Base-by-base conservation (phyloP, 2,888 invertebrate species). In the Orthosia cruda region DNA sequence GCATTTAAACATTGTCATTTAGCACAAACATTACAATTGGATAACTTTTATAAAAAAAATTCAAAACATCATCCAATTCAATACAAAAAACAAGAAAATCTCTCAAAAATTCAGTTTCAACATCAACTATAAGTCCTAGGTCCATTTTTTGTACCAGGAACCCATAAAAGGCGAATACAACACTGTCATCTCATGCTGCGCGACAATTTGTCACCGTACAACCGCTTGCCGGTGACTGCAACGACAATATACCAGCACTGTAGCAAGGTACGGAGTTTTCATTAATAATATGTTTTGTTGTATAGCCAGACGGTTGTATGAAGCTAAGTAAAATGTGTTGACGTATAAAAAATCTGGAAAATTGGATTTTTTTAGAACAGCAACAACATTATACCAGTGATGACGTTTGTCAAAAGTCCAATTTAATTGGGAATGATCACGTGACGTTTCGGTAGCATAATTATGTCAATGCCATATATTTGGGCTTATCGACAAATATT, bases 121-220 rank as follows among this genome's bases (percentile, higher is more conserved):
- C 47, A 64, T 49, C 26, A 70, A 26, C 59, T 26, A 26, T 26
- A 54, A 45, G 12, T 59, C 12, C 50, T 55, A n/a, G 20, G 18
- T 52, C 18, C 57, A 76, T 63, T 73, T 85, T 73, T 71, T 71
- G 59, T 63, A 72, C 74, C 77, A 71, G 68, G 61, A 71, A 47
- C 61, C 74, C 66, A 83, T 83, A 73, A 79, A 85, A 83, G 62
- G 84, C 84, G 72, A 63, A 75, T 77, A 80, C 75, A 75, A 79
- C 77, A 69, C 78, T 83, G 86, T 85, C 84, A 78, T 80, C 80
- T 84, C 86, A 83, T 87, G 88, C 81, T 77, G 77, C 45, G 76
- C 61, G n/a, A 79, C 85, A 84, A 86, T 89, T 89, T 89, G 87
- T 88, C 87, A 89, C 75, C 67, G 32, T 70, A 75, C 67, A 76